These are phyloP conservation scores for Myiozetetes cayanensis DNA, from an alignment of 2,113 vertebrate genomes.

Conservation along the genomic window DNA sequence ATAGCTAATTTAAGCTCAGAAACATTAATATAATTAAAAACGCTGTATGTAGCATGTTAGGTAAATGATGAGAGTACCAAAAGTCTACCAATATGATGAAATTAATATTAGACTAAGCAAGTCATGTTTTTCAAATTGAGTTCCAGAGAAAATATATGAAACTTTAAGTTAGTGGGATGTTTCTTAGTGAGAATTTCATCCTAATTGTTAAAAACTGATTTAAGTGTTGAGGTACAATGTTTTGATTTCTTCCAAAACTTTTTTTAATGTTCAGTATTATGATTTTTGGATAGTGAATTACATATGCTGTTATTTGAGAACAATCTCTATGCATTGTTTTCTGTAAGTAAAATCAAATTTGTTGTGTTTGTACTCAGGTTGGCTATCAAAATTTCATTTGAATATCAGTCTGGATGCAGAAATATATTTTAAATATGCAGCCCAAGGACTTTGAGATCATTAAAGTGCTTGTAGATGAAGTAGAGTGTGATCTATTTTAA, in stretches of 20 bases:
- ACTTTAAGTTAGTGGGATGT: neutral
- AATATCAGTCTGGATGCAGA: neutral
- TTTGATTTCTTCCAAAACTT: neutral
- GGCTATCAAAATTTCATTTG: neutral
- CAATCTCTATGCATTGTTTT: neutral
- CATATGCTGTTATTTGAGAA: neutral
- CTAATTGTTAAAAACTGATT: neutral
- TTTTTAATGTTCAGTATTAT: neutral
- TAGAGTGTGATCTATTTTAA: neutral
- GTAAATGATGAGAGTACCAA: neutral
- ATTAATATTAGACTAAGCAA: neutral
- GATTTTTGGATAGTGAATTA: neutral
- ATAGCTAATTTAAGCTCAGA: neutral
- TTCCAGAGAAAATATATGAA: neutral
- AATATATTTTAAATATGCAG: neutral
- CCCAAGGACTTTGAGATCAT: neutral
- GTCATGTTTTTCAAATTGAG: neutral
- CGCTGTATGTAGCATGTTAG: neutral
- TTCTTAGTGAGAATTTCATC: neutral
- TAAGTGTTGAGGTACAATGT: neutral
- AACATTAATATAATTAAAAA: neutral
- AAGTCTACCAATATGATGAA: neutral
- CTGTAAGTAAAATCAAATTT: neutral
- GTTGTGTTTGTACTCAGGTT: neutral
- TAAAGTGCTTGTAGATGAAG: neutral